Evolutionary conservation across 2,888 invertebrate genomes (phyloP), one percentile per base, ranked within the genome.

Genomic region (Gymnoscelis rufifasciata): DNA sequence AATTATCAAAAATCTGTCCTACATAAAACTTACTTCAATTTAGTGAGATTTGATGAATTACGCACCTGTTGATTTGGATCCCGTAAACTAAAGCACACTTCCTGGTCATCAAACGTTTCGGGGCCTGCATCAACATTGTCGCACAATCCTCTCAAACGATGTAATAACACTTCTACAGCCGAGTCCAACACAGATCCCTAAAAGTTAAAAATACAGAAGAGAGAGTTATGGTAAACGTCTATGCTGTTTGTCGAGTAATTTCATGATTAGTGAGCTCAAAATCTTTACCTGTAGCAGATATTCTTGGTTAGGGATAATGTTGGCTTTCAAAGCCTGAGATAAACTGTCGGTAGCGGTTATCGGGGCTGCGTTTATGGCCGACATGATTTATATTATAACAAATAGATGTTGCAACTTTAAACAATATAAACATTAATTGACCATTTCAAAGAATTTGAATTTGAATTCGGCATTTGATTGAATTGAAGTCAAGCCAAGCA

Each of bases 51-150:
- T 3, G 7, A 26, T 26, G 7, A 26, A n/a, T n/a, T 26, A 28
- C 28, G 15, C 67, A 90, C 88, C 81, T 86, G 84, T 64, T 89
- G 90, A 60, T 91, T 91, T 7, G 91, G 90, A 50, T 92, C 92
- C 55, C 95, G 88, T 49, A 96, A 89, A 51, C 93, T 94, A 62
- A 95, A 94, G 73, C 95, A 97, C 70, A 97, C 93, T 90, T 98
- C 98, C 72, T 97, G 95, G 74, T 98, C 98, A 68, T 96, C 93
- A 76, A 98, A 98, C 0, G 93, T 92, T 77, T 98, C 97, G 0
- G 96, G 95, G 2, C 94, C 95, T 40, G 93, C 93, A 67, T 97
- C 96, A 1, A 96, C 95, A 83, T 96, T 96, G 66, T 98, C 98
- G 76, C 98, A 98, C 4, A 98, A 89, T 1, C 98, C 98, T 60